Conservation (phyloP, 2,113 vertebrate species). For the Garra rufa region DNA sequence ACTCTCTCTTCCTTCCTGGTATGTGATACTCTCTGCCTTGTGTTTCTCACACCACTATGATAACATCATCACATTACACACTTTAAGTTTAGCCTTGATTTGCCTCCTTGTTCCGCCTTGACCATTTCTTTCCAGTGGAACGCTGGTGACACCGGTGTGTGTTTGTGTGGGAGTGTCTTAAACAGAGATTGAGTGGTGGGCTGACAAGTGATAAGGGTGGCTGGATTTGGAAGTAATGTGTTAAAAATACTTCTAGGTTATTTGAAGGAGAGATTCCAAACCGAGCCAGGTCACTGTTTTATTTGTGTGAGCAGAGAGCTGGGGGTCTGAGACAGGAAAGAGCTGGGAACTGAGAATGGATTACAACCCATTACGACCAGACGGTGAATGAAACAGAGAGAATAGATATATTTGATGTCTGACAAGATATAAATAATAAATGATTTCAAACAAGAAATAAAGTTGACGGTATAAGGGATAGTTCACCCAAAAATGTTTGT, state of each 20-base stretch:
- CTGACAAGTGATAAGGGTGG: constrained; percentile 59
- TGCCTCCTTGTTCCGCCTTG: background rate
- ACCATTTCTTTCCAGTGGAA: constrained; percentile 49
- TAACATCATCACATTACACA: constrained; percentile 57
- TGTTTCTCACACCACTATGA: constrained; percentile 25
- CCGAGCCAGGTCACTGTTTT: constrained; percentile 32
- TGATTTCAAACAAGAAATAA: background rate
- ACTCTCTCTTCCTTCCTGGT: constrained; percentile 8
- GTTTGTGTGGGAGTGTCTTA: constrained; percentile 1
- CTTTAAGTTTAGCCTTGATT: constrained; percentile 60
- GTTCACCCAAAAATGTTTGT: background rate
- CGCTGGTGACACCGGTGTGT: constrained; percentile 18
- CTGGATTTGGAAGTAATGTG: constrained; percentile 61
- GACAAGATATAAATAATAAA: no score
- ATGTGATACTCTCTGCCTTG: background rate
- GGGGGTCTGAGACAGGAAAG: background rate
- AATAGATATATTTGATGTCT: background rate
- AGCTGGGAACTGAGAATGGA: constrained; percentile 33
- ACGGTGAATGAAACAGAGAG: background rate
- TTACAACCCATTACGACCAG: constrained; percentile 18
- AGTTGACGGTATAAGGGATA: background rate
- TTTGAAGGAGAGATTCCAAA: constrained; percentile 70
- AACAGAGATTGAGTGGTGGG: constrained; percentile 37
- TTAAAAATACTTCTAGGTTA: constrained; percentile 73
- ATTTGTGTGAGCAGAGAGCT: background rate